phyloP scores from a whole-genome alignment of 2,113 vertebrate species.

The Forbesichthys agassizii region DNA sequence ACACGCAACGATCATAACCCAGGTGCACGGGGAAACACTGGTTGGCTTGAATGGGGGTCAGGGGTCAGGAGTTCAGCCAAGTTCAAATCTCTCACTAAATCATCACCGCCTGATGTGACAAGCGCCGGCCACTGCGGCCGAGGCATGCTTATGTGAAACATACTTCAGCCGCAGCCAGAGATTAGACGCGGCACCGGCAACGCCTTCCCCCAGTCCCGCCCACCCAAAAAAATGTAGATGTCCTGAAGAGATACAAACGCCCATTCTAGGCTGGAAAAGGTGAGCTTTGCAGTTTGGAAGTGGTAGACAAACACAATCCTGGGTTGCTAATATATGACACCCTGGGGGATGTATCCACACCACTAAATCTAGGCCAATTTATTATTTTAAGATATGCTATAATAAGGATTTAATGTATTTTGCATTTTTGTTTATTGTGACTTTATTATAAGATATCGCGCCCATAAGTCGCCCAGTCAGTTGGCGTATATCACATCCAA shows the following conservation, averaged over 20 bases:
- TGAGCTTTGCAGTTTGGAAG: too few species aligned
- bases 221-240: conserved; percentile 49
- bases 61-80: conserved; percentile 70
- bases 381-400: conserved; percentile 7
- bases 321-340: conserved; percentile 37
- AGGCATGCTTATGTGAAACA: conserved; percentile 55
- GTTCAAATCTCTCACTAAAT: conserved; percentile 66
- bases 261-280: conserved; percentile 8
- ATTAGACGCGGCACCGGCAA: conserved; percentile 43
- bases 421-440: background rate
- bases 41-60: conserved; percentile 68
- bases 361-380: background rate
- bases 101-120: conserved; percentile 70
- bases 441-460: too few species aligned
- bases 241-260: background rate
- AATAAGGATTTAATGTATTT: background rate
- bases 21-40: conserved; percentile 69
- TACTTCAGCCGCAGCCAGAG: conserved; percentile 43
- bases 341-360: conserved; percentile 8
- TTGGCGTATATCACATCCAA: background rate
- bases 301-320: conserved; percentile 33
- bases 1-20: conserved; percentile 63
- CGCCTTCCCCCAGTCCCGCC: conserved; percentile 6
- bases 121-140: conserved; percentile 31
- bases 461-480: background rate